Evolutionary conservation across 2,113 vertebrate species (phyloP).

Genomic region (Rhineura floridana): DNA sequence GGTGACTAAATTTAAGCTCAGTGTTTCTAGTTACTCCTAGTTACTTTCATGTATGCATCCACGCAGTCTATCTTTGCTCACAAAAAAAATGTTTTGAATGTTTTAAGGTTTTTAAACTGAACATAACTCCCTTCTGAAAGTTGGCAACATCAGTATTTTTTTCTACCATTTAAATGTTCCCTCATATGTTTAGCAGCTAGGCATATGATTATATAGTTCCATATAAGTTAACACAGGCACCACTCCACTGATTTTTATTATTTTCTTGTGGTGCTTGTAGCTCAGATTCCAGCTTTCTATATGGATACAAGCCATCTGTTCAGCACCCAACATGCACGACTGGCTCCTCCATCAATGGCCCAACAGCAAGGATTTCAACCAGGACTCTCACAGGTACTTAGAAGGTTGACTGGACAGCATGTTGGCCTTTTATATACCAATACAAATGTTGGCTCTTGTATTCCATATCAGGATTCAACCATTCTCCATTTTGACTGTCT

Average conservation of each 20-base stretch:
- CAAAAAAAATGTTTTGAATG: background rate
- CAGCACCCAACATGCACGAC: conserved; percentile 89
- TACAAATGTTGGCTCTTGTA: background rate
- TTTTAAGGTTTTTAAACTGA: background rate
- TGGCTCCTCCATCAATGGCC: conserved; percentile 91
- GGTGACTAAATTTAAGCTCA: background rate
- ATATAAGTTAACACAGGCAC: background rate
- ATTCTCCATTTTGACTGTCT: background rate
- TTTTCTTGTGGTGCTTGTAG: conserved; percentile 78
- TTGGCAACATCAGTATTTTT: background rate
- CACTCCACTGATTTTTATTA: conserved; percentile 41
- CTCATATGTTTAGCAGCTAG: background rate
- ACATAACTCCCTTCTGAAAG: background rate
- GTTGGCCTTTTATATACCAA: background rate
- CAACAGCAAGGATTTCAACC: conserved; percentile 97
- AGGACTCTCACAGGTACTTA: conserved; percentile 93
- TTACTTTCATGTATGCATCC: background rate
- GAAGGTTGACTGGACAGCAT: background rate
- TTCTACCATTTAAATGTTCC: background rate
- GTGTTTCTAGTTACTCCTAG: background rate
- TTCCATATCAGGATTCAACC: background rate
- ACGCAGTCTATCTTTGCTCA: background rate
- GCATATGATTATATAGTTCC: background rate
- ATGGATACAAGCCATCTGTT: conserved; percentile 99
- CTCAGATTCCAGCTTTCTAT: conserved; percentile 96